Conservation (phyloP, 2,113 vertebrate genomes). For the Prochilodus magdalenae region DNA sequence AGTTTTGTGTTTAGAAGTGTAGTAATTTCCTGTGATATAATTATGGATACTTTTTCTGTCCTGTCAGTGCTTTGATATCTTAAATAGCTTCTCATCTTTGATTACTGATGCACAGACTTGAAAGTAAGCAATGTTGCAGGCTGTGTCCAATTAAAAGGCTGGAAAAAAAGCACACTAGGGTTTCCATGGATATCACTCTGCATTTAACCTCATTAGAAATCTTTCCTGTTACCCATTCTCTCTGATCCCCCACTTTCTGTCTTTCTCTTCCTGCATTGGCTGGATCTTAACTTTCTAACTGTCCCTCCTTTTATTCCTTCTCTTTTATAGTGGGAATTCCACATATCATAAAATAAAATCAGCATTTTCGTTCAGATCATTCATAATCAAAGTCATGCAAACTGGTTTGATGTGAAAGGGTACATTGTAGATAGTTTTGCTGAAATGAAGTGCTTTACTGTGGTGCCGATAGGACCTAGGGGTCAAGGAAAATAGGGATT, state of each 20-base stretch:
- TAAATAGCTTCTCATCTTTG: constrained; percentile 49
- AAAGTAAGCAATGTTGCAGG: constrained; percentile 28
- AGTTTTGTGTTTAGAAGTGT: background rate
- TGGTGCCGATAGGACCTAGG: no score
- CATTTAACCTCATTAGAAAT: constrained; percentile 27
- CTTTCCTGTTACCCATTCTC: constrained; percentile 34
- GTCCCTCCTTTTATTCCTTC: background rate
- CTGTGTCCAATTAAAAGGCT: constrained; percentile 37
- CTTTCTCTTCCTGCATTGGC: constrained; percentile 5
- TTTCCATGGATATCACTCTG: constrained; percentile 42
- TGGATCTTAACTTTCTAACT: background rate
- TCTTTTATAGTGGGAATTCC: background rate
- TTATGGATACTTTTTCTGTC: constrained; percentile 32
- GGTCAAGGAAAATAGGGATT: no score
- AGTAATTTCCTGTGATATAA: constrained; percentile 22
- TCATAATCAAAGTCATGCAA: no score
- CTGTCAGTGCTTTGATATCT: constrained; percentile 45
- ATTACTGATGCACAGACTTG: constrained; percentile 45
- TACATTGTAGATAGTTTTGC: no score
- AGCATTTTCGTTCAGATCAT: no score
- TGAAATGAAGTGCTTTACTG: no score
- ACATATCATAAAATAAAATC: no score
- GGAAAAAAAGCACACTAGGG: constrained; percentile 27
- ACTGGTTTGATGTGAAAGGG: no score
- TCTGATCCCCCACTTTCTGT: constrained; percentile 29